phyloP scores from a whole-genome alignment of 2,797 vertebrate genomes.

The Poeciliopsis gracilis region DNA sequence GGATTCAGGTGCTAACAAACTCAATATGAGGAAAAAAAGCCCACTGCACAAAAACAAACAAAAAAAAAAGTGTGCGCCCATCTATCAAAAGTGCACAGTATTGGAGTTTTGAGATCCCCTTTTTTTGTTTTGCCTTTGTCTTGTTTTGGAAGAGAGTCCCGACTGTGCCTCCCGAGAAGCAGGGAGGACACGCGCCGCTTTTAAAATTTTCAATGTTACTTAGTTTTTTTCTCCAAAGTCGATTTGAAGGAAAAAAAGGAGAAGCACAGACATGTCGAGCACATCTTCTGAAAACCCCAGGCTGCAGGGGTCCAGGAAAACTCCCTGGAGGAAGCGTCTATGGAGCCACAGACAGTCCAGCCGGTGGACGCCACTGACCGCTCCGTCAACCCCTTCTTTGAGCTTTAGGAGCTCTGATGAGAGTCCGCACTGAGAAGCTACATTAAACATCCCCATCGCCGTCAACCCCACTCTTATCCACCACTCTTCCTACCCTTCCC shows the following conservation, averaged over 20 bases:
- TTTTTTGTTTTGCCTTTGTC: constrained; percentile 61
- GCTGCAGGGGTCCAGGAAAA: constrained; percentile 61
- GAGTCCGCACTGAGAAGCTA: constrained; percentile 73
- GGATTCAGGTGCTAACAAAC: constrained; percentile 57
- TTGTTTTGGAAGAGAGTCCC: constrained; percentile 69
- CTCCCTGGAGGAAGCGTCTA: constrained; percentile 63
- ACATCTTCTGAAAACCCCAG: constrained; percentile 69
- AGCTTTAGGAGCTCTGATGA: constrained; percentile 56
- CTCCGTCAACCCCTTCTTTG: constrained; percentile 38
- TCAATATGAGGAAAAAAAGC: constrained; percentile 12
- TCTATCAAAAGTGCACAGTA: constrained; percentile 61
- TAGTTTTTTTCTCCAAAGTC: constrained; percentile 62
- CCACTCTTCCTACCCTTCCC: constrained; percentile 21
- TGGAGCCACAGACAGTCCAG: constrained; percentile 69
- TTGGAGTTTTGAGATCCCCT: constrained; percentile 59
- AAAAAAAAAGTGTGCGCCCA: constrained; percentile 61
- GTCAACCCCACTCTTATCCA: constrained; percentile 28
- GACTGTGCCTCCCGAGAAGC: constrained; percentile 51
- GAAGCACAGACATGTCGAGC: constrained; percentile 76
- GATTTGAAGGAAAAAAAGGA: constrained; percentile 68
- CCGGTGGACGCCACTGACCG: constrained; percentile 52
- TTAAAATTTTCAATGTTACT: constrained; percentile 39
- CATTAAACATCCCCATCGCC: constrained; percentile 61
- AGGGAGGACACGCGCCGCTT: constrained; percentile 43
- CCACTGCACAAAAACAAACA: constrained; percentile 60